Base-by-base conservation (phyloP, 2,797 vertebrate genomes). In the Cyclopterus lumpus region DNA sequence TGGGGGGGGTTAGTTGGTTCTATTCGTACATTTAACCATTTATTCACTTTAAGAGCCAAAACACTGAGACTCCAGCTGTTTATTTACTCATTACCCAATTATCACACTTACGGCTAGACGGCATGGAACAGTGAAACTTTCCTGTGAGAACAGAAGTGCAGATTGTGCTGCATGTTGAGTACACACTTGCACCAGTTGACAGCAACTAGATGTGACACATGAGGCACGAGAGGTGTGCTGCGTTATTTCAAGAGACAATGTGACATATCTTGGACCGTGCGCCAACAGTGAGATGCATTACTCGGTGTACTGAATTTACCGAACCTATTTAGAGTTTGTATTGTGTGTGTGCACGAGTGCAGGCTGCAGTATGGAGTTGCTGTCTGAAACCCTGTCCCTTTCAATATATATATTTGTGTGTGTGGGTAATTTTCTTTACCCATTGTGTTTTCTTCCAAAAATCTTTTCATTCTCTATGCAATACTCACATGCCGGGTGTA, bases 11-110 rank as follows among this genome's bases (percentile, higher is more conserved):
- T 72, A 55, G 66, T 74, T 36, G 18, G 5, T 67, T 79, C 40
- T 26, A n/a, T 11, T 70, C 28, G 16, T 86, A 67, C 84, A 73
- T 82, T 89, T 89, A 89, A 80, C 64, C 70, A 42, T 79, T 88
- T 83, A 74, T 83, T 74, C 51, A 71, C 58, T 70, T 11, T 9
- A 73, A 77, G 54, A 83, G 72, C 49, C 75, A 84, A 80, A 82
- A 84, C 67, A 63, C 71, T 2, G n/a, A 22, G 59, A 79, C 80
- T 91, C 89, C 88, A 89, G 86, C 86, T 95, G 95, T 94, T 93
- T 93, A 96, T 96, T 90, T 91, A 88, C 89, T 90, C 88, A 92
- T 92, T 91, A 92, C 94, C 94, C 95, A 96, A 95, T 96, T 94
- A 94, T 93, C 95, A 87, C 91, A 92, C 92, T 93, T 88, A 36